Percentiles rank a stretch among this genome's conserved stretches.
phyloP scores from a whole-genome alignment of 1,140 invertebrate genomes.

The Drosophila tristis region DNA sequence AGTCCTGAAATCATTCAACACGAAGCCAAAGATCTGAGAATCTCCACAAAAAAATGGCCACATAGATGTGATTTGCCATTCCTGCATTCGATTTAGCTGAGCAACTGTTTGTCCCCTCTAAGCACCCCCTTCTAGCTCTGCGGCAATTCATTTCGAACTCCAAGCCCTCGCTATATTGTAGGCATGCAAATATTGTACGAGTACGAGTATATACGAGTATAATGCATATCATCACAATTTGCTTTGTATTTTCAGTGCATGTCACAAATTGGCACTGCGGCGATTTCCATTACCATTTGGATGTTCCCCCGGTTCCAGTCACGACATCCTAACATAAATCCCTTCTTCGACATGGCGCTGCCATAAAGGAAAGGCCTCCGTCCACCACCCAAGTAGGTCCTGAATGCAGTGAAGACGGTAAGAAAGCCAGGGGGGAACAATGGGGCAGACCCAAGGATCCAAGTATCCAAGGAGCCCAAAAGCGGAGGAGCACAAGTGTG shows the following conservation, averaged over 20 bases:
- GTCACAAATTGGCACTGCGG: constrained; percentile 72
- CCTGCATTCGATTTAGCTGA: too few species aligned
- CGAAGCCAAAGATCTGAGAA: background rate
- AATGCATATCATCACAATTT: constrained; percentile 28
- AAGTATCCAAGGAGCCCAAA: constrained; percentile 21
- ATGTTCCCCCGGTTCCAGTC: constrained; percentile 42
- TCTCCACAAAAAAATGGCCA: too few species aligned
- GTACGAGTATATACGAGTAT: background rate
- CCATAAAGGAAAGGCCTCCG: constrained; percentile 34
- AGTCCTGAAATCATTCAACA: constrained; percentile 79
- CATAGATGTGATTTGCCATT: too few species aligned
- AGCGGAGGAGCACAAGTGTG: constrained; percentile 40
- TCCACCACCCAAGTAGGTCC: constrained; percentile 16
- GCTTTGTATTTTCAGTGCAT: constrained; percentile 50
- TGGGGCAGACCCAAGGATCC: constrained; percentile 34
- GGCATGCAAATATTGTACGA: constrained; percentile 28
- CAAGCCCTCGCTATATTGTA: constrained; percentile 8
- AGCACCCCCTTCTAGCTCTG: too few species aligned
- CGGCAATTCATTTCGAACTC: background rate
- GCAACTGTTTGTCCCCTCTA: too few species aligned
- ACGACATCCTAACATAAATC: constrained; percentile 73
- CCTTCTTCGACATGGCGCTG: constrained; percentile 48
- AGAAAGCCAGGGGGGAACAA: constrained; percentile 22
- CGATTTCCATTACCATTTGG: constrained; percentile 47
- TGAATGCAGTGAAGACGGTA: constrained; percentile 12